Evolutionary conservation across 2,888 invertebrate species (phyloP).

Genomic region (Sipunculus nudus): DNA sequence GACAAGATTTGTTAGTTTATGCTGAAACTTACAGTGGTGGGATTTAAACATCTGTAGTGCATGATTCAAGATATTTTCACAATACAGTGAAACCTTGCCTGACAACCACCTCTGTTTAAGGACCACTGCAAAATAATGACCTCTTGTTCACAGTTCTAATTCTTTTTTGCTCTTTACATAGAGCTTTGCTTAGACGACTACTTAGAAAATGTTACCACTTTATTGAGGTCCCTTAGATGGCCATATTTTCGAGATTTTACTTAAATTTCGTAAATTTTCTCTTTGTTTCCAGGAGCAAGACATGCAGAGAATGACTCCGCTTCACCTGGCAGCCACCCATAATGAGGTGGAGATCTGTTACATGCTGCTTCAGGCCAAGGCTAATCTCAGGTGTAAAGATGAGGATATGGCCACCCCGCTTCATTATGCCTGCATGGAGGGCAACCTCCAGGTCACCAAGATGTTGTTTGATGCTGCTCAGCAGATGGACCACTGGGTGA

Average conservation of each 20-base stretch:
- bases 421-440: conserved; percentile 84
- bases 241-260: not conserved
- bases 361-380: conserved; percentile 71
- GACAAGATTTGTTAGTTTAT: too few relatives aligned
- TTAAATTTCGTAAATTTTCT: not conserved
- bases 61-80: too few relatives aligned
- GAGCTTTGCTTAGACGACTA: too few relatives aligned
- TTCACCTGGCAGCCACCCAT: conserved; percentile 71
- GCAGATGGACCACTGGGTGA: conserved; percentile 70
- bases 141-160: too few relatives aligned
- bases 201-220: too few relatives aligned
- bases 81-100: too few relatives aligned
- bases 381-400: conserved; percentile 69
- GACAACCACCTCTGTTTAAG: too few relatives aligned
- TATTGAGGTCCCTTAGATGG: too few relatives aligned
- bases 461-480: conserved; percentile 76
- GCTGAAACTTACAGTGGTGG: too few relatives aligned
- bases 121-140: too few relatives aligned
- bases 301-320: conserved; percentile 79
- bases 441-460: conserved; percentile 66
- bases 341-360: conserved; percentile 54
- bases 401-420: conserved; percentile 75
- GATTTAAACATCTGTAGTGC: too few relatives aligned
- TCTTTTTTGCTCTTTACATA: too few relatives aligned
- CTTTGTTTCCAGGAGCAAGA: conserved; percentile 67